Base-by-base conservation (phyloP, 2,888 invertebrate genomes). In the Mesoligia furuncula region DNA sequence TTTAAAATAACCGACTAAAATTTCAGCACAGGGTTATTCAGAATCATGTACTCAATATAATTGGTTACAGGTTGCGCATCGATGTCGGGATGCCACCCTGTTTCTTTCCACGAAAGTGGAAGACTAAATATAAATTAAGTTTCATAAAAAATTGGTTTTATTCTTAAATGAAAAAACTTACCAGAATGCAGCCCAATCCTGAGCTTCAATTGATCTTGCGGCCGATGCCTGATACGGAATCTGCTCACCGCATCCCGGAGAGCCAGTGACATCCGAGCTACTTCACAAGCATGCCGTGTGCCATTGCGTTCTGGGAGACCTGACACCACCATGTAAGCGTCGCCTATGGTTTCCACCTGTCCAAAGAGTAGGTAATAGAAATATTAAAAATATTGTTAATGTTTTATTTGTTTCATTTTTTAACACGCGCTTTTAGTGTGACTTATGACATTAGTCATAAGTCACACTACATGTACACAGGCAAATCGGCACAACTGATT, bases 311-410 rank as follows among this genome's bases (percentile, higher is more conserved):
- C 98, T 0, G 99, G 99, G 65, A 99, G 96, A 9, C 99, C 99
- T 0, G 98, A 99, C 2, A 99, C 99, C 2, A 99, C 99, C 99
- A 99, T 99, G 93, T 99, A 99, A 0, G 99, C 99, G 92, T 99
- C 99, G 0, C 99, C 99, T 87, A 99, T 99, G 13, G 99, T 99
- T 95, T 99, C 99, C 90, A 99, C 99, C 98, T 99, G 84, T 71
- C 0, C 51, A 84, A 68, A 66, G 17, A n/a, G n/a, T n/a, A n/a
- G n/a, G 57, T 9, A 61, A n/a, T n/a, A 57, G 20, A 62, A 59
- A 59, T 27, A 0, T 70, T 54, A n/a, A 48, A 72, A 72, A 31
- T 48, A 17, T 36, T 68, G 0, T n/a, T 17, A 15, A 8, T 67
- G 13, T 3, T n/a, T n/a, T n/a, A n/a, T 24, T 36, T n/a, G 1